Base-by-base conservation (phyloP, 2,888 invertebrate species). In the Zhuqinia jingwanae region DNA sequence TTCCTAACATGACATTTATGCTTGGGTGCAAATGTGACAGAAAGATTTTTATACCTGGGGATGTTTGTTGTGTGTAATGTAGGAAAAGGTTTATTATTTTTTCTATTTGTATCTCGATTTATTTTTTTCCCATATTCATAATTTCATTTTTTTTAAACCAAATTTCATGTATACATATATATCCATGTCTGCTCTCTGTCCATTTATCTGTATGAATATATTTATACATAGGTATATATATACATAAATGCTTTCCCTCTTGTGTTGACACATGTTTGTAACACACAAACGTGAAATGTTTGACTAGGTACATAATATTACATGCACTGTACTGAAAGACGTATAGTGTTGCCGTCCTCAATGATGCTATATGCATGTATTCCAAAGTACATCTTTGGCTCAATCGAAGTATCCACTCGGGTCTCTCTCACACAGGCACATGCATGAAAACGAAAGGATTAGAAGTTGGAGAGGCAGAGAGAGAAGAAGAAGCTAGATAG, bases 1-100 rank as follows among this genome's bases (percentile, higher is more conserved):
- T 77, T 42, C 58, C 27, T 47, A 58, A 27, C 77, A 77, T 77
- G 77, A 60, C 77, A 60, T 77, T 77, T 56, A 25, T 60, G 47
- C 58, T 42, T 70, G 45, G 70, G 70, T 70, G 47, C 70, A 70
- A 70, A 70, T 70, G 47, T 70, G 70, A 45, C 22, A 13, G 25
- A 25, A 47, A 45, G 25, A 25, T 47, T 70, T 70, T n/a, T 25
- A 30, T 65, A n/a, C 36, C 17, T 65, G 60, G 36, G 8, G 3
- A 36, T 36, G 5, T 36, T 8, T 36, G 65, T 17, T 65, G 30
- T 17, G 8, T 36, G 36, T 36, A 36, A 1, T 60, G 27, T 60
- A 50, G 60, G 22, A 60, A 10, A 45, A 17, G 17, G n/a, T n/a
- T n/a, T 45, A 20, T 65, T 65, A 65, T 42, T 68, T 45, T 68